Percentiles rank a stretch among this genome's conserved stretches.
These are phyloP conservation scores for Alsophila aescularia DNA, from an alignment of 2,888 invertebrate species.

Conservation along the genomic window DNA sequence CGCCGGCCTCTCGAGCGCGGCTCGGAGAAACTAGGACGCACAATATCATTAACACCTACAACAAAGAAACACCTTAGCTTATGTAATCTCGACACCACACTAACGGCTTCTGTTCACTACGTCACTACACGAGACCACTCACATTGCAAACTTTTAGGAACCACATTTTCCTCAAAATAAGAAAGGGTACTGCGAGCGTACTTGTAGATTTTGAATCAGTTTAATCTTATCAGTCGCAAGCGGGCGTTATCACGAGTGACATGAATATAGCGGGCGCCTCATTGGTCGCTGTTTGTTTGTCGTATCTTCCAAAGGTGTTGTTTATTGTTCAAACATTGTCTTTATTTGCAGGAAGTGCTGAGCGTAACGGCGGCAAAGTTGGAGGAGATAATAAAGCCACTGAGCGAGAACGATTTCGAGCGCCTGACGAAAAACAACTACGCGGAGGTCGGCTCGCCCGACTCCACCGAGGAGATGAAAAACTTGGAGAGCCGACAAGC, in stretches of 20 bases:
- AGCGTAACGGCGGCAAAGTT: constrained; percentile 84
- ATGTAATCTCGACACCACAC: constrained; percentile 51
- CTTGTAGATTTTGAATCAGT: constrained; percentile 60
- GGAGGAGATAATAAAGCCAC: constrained; percentile 83
- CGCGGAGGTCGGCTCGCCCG: constrained; percentile 76
- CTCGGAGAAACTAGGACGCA: constrained; percentile 66
- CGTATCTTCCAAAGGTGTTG: constrained; percentile 63
- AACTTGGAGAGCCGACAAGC: constrained; percentile 81
- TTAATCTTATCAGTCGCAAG: constrained; percentile 75
- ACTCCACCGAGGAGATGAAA: constrained; percentile 82
- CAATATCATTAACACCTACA: constrained; percentile 78
- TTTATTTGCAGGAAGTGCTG: constrained; percentile 84
- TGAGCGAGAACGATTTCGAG: constrained; percentile 67
- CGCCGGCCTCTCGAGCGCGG: constrained; percentile 51
- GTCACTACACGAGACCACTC: constrained; percentile 55
- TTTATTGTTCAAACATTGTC: constrained; percentile 60
- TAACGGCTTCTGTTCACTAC: constrained; percentile 38
- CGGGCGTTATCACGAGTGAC: constrained; percentile 71
- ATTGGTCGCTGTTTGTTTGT: constrained; percentile 71
- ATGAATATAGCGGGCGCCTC: constrained; percentile 64
- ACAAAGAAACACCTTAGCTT: constrained; percentile 72
- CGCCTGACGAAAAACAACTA: constrained; percentile 66
- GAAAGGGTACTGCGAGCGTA: constrained; percentile 69
- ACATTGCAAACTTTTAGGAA: constrained; percentile 60
- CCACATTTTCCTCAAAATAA: constrained; percentile 72